Evolutionary conservation across 2,888 invertebrate genomes (phyloP).

Genomic region (Drosophila macrospina): DNA sequence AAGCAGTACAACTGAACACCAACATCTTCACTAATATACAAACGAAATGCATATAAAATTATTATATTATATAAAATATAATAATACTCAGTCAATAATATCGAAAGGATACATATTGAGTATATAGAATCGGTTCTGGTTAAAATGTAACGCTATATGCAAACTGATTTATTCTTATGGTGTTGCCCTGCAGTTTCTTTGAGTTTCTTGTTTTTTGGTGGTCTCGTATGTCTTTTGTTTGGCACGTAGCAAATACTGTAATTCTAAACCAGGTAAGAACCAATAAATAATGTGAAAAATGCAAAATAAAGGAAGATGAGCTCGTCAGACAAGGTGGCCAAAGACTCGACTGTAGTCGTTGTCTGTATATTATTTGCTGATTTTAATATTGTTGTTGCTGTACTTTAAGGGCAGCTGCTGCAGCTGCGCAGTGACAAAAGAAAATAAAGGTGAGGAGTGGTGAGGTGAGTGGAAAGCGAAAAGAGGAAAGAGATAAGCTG

Average conservation of each 20-base stretch:
- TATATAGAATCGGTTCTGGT: no score
- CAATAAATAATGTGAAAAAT: slow-evolving; percentile 54
- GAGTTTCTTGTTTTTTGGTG: slow-evolving; percentile 39
- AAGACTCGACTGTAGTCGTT: slow-evolving; percentile 15
- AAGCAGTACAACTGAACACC: no score
- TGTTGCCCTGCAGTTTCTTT: slow-evolving; percentile 28
- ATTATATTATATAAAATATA: no score
- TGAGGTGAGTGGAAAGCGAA: slow-evolving; percentile 9
- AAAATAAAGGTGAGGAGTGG: slow-evolving; percentile 21
- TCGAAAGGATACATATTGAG: no score
- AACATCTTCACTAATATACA: not conserved
- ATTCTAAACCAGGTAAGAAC: slow-evolving; percentile 70
- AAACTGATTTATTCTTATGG: slow-evolving; percentile 33
- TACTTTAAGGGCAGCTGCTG: slow-evolving; percentile 41
- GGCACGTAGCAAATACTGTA: slow-evolving; percentile 71
- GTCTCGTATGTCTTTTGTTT: slow-evolving; percentile 65
- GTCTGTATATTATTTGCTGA: slow-evolving; percentile 17
- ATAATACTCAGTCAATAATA: no score
- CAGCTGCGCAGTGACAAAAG: slow-evolving; percentile 50
- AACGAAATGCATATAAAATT: no score
- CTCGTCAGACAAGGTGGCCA: slow-evolving; percentile 22
- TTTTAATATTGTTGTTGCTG: slow-evolving; percentile 7
- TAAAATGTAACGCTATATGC: slow-evolving; percentile 12
- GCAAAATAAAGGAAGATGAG: slow-evolving; percentile 42
- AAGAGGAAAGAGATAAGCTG: slow-evolving; percentile 24